Evolutionary conservation across 1,140 invertebrate species (phyloP).

Genomic region (Pseudachorutes palmiensis): DNA sequence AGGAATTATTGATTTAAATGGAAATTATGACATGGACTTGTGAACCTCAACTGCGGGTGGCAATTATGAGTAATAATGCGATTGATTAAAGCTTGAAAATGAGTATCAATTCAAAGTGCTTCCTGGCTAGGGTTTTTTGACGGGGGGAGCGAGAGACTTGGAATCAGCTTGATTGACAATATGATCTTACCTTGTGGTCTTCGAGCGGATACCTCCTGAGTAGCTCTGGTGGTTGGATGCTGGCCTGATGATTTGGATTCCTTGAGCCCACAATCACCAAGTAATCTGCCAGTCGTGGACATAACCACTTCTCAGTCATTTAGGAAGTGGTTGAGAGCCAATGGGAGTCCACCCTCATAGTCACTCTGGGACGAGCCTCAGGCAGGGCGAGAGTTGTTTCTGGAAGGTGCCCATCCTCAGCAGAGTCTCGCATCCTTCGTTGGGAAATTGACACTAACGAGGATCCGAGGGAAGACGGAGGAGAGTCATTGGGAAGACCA

Average conservation of each 20-base stretch:
- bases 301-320: conserved; percentile 46
- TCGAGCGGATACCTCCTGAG: conserved; percentile 92
- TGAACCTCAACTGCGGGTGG: no score
- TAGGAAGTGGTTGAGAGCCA: background rate
- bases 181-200: conserved; percentile 71
- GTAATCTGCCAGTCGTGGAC: conserved; percentile 70
- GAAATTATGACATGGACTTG: no score
- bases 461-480: background rate
- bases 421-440: background rate
- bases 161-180: background rate
- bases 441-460: background rate
- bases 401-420: background rate
- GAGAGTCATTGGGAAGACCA: background rate
- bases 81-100: conserved; percentile 2
- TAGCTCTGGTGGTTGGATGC: conserved; percentile 75
- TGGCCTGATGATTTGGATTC: conserved; percentile 54
- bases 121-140: no score
- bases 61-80: no score
- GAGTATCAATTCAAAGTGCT: background rate
- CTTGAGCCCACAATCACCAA: conserved; percentile 88
- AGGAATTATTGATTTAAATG: no score
- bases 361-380: background rate
- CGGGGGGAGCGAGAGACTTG: background rate
- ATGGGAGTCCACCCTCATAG: background rate
- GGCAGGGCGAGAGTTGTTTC: background rate